Evolutionary conservation across 2,797 vertebrate species (phyloP).

Genomic region (Rhinogobio ventralis): DNA sequence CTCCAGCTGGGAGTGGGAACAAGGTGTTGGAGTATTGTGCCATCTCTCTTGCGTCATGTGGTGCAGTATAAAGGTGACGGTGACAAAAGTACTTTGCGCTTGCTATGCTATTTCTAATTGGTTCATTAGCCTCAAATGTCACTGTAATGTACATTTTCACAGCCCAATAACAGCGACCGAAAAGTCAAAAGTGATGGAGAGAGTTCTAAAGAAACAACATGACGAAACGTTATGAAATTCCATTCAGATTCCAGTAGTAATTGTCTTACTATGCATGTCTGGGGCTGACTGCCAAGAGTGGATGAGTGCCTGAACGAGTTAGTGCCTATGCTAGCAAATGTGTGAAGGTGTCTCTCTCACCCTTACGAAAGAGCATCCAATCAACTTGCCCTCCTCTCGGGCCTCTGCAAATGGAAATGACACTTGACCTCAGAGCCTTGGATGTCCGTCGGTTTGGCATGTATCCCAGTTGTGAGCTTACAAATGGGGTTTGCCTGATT

Average conservation of each 20-base stretch:
- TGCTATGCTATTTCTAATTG: constrained; percentile 35
- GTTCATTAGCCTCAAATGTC: constrained; percentile 50
- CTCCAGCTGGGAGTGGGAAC: constrained; percentile 72
- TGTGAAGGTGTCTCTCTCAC: constrained; percentile 50
- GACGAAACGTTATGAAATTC: constrained; percentile 36
- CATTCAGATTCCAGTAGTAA: constrained; percentile 28
- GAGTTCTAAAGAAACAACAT: constrained; percentile 6
- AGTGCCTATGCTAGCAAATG: constrained; percentile 15
- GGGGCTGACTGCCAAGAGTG: constrained; percentile 13
- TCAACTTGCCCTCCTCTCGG: constrained; percentile 12
- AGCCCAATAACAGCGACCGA: constrained; percentile 11
- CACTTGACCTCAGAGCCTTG: constrained; percentile 22
- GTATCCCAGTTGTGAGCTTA: constrained; percentile 56
- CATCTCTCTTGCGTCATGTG: constrained; percentile 38
- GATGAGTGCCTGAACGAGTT: constrained; percentile 36
- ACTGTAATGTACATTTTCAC: constrained; percentile 21
- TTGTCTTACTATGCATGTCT: constrained; percentile 32
- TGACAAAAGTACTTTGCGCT: constrained; percentile 1
- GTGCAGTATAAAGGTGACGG: constrained; percentile 35
- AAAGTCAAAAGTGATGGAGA: background rate
- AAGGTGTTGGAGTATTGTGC: constrained; percentile 65
- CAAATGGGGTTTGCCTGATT: constrained; percentile 62
- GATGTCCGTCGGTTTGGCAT: constrained; percentile 21
- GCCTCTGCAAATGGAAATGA: constrained; percentile 27
- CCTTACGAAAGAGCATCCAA: constrained; percentile 42